Evolutionary conservation across 2,113 vertebrate genomes (phyloP), one percentile per base, ranked within the genome.

Genomic region (Malaclemys terrapin): DNA sequence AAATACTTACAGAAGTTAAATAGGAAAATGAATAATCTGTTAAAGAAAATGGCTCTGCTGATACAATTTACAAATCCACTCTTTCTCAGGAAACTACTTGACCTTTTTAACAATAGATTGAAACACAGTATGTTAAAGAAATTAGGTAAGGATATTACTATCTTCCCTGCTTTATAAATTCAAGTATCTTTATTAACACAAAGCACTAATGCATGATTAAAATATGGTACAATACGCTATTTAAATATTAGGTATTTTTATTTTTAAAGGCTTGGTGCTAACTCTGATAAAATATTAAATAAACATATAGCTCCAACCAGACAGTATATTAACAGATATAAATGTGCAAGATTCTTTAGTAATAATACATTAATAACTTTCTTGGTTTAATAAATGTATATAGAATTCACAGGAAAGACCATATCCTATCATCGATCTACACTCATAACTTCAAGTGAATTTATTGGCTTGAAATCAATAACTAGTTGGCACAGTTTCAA

Each of bases 31-130:
- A 96, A 75, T 85, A 96, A 96, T 87, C 95, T 95, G n/a, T 59
- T 54, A 90, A 93, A 90, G 82, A 93, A 97, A 95, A 96, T n/a
- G 86, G 78, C 59, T 94, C 85, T 82, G 27, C 87, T 95, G 88
- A 87, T 82, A 95, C 89, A 92, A 96, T 96, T 97, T 96, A 85
- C 62, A 95, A 54, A 90, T 91, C 81, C 81, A 93, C 50, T 96
- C 96, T 97, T 91, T 95, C 97, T 97, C 88, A 89, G 84, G 84
- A 91, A 97, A 96, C 24, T 79, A 94, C 94, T 94, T 96, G 93
- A 97, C 81, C 92, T 96, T 97, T 97, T 88, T 27, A 91, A 96
- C 93, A 89, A 91, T 59, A 89, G 76, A 94, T 84, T 87, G 47
- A 94, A 93, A 94, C 10, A 82, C 82, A 89, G 89, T 89, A 93